Evolutionary conservation across 1,140 invertebrate species (phyloP).

Genomic region (Caenorhabditis remanei): DNA sequence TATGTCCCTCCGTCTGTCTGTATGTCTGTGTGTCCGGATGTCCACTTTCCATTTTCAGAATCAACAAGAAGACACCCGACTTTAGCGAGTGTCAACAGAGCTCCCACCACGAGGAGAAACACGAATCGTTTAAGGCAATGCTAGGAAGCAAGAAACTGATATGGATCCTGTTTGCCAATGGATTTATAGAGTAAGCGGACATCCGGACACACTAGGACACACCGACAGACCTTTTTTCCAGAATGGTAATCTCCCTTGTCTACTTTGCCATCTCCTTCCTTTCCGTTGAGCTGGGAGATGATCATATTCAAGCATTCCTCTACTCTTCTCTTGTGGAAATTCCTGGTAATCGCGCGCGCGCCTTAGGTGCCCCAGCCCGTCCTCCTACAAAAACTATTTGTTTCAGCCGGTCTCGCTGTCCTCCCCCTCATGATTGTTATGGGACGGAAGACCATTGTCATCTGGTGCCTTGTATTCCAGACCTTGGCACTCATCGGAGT

Average conservation of each 20-base stretch:
- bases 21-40: neutral
- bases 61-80: conserved; percentile 23
- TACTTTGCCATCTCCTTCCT: conserved; percentile 39
- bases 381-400: neutral
- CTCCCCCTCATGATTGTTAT: conserved; percentile 5
- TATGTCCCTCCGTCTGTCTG: no score
- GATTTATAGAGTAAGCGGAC: conserved; percentile 8
- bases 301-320: neutral
- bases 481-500: neutral
- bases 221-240: neutral
- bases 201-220: neutral
- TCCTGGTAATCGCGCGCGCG: neutral
- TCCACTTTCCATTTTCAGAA: conserved; percentile 5
- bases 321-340: conserved; percentile 18
- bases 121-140: neutral
- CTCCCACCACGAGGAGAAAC: conserved; percentile 17
- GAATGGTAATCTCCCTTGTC: conserved; percentile 43
- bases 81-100: conserved; percentile 24
- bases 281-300: conserved; percentile 9
- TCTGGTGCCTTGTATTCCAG: conserved; percentile 25
- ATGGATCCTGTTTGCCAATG: conserved; percentile 33
- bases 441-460: conserved; percentile 20
- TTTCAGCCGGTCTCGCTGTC: conserved; percentile 13
- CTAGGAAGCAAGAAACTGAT: neutral
- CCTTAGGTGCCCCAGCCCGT: no score